Conservation (phyloP, 2,797 vertebrate species). For the Tolypeutes matacus region DNA sequence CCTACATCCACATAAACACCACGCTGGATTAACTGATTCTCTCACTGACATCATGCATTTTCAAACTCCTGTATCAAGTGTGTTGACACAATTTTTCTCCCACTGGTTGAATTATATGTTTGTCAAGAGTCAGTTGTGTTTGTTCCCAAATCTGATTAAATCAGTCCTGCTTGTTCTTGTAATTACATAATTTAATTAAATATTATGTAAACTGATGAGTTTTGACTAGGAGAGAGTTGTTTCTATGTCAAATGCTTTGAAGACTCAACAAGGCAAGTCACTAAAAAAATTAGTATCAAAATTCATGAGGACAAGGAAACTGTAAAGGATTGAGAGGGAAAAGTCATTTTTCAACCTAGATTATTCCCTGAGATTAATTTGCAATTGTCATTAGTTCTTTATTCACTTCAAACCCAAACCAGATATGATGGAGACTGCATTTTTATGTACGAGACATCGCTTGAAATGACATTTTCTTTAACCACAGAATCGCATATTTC, state of each 20-base stretch:
- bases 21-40: not conserved
- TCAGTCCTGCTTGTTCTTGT: constrained; percentile 64
- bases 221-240: constrained; percentile 27
- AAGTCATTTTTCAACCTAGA: not conserved
- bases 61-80: not conserved
- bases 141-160: constrained; percentile 68
- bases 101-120: not conserved
- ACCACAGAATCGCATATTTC: not conserved
- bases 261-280: constrained; percentile 43
- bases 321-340: not conserved
- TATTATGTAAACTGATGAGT: constrained; percentile 50
- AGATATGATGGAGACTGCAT: not conserved
- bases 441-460: not conserved
- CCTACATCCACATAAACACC: not conserved
- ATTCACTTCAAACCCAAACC: constrained; percentile 10
- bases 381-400: not conserved
- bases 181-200: constrained; percentile 75
- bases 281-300: not conserved
- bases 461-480: not conserved
- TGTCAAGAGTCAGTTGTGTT: constrained; percentile 42
- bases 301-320: not conserved
- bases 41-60: not conserved
- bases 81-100: not conserved
- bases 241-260: constrained; percentile 57
- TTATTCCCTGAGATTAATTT: constrained; percentile 16